A percentile compares a stretch with the other conserved stretches of the same genome.
Evolutionary conservation across 2,113 vertebrate species (phyloP).

Genomic region (Corythornis cristatus): DNA sequence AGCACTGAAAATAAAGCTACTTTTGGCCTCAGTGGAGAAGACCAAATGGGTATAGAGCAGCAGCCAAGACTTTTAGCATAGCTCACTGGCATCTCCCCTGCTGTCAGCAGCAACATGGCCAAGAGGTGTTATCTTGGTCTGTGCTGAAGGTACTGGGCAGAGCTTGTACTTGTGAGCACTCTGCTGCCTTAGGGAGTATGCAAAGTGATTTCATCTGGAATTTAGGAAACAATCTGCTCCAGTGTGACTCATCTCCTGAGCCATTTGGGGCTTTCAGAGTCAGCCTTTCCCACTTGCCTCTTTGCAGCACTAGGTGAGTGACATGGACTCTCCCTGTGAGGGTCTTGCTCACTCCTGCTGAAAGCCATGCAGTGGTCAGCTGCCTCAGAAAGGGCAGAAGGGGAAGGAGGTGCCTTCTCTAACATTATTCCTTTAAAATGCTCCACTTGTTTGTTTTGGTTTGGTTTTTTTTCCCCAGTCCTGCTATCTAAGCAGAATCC

Average conservation of each 20-base stretch:
- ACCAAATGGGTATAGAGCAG: conserved; percentile 22
- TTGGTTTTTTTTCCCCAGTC: not conserved
- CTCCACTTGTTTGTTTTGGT: not conserved
- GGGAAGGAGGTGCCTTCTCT: not conserved
- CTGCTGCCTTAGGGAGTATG: conserved; percentile 37
- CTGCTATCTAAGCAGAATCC: not conserved
- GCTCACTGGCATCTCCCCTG: conserved; percentile 22
- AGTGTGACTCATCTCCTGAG: conserved; percentile 51
- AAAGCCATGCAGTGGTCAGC: not conserved
- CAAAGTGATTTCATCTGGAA: conserved; percentile 55
- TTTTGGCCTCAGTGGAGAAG: conserved; percentile 14
- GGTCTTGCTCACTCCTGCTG: not conserved
- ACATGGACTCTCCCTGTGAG: not conserved
- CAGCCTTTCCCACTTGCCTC: not conserved
- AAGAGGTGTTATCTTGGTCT: conserved; percentile 13
- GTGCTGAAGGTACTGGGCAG: not conserved
- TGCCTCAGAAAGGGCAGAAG: not conserved
- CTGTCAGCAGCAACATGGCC: not conserved
- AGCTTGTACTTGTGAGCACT: not conserved
- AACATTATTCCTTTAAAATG: not conserved
- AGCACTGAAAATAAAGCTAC: not conserved
- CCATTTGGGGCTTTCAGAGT: conserved; percentile 22
- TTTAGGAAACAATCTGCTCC: conserved; percentile 52
- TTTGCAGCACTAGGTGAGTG: not conserved
- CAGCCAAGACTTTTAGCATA: conserved; percentile 22